Conservation (phyloP, 1,140 invertebrate species). For the Rhopalosiphum padi region DNA sequence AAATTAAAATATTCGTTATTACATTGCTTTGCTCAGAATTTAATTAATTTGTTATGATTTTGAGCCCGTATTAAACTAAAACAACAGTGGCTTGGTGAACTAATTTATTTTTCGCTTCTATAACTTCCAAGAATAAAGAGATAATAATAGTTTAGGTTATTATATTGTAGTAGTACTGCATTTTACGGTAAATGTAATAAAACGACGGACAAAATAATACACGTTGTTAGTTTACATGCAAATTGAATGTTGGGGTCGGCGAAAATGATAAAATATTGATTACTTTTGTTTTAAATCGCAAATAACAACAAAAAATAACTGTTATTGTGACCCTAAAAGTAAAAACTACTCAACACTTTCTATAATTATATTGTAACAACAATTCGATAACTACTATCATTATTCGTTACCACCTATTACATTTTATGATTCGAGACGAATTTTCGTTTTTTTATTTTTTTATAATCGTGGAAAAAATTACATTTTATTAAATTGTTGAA, state of each 20-base stretch:
- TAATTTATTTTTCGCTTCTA: too few relatives aligned
- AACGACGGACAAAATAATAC: not conserved
- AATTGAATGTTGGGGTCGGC: too few relatives aligned
- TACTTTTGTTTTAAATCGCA: not conserved
- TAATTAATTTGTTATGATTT: too few relatives aligned
- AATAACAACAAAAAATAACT: not conserved
- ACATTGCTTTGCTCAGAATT: too few relatives aligned
- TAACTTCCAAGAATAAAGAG: too few relatives aligned
- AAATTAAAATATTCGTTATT: too few relatives aligned
- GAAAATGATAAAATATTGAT: too few relatives aligned
- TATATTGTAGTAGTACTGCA: not conserved
- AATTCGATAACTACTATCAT: not conserved
- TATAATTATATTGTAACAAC: not conserved
- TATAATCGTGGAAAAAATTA: not conserved
- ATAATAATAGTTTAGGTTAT: not conserved
- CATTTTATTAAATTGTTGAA: not conserved
- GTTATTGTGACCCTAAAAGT: not conserved
- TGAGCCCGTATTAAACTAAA: too few relatives aligned
- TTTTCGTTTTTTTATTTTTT: not conserved
- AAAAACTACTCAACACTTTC: not conserved
- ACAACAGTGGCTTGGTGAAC: too few relatives aligned
- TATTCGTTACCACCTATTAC: not conserved
- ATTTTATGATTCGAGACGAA: not conserved
- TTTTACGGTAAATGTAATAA: not conserved
- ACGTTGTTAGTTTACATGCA: not conserved